Conservation (phyloP, 2,888 invertebrate genomes). For the Volucella inanis region DNA sequence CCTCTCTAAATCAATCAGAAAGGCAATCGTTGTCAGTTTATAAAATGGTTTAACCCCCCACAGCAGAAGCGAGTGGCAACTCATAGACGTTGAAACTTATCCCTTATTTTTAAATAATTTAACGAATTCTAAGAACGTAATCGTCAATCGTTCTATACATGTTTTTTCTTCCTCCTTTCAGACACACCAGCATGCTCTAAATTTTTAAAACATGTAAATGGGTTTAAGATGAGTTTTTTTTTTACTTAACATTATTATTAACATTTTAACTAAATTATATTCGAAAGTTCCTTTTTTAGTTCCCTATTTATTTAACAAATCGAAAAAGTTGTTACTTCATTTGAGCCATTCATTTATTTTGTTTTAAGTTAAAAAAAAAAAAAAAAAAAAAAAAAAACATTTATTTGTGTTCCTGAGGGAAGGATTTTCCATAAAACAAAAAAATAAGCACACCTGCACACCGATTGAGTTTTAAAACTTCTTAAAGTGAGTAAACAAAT, state of each 20-base stretch:
- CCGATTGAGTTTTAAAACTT: constrained; percentile 48
- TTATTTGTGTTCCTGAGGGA: constrained; percentile 68
- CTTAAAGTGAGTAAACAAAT: constrained; percentile 44
- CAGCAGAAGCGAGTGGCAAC: no score
- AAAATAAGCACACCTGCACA: constrained; percentile 6
- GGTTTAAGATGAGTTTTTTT: constrained; percentile 19
- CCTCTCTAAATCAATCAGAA: no score
- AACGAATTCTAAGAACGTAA: no score
- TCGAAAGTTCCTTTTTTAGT: constrained; percentile 82
- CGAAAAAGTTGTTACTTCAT: constrained; percentile 38
- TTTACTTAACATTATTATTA: constrained; percentile 31
- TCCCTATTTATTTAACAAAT: constrained; percentile 76
- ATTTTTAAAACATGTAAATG: constrained; percentile 46
- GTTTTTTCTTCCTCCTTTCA: not conserved
- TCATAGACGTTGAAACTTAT: no score
- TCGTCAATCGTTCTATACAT: no score
- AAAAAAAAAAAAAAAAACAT: constrained; percentile 30
- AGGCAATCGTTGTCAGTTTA: no score
- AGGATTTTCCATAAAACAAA: constrained; percentile 58
- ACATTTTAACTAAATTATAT: constrained; percentile 71
- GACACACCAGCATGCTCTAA: not conserved
- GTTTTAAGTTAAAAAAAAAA: not conserved
- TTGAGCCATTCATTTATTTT: constrained; percentile 68
- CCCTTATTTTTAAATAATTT: no score
- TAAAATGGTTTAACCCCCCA: no score